Percentiles rank a stretch among this genome's conserved stretches.
phyloP scores from a whole-genome alignment of 2,888 invertebrate species.

The Xestia c-nigrum region DNA sequence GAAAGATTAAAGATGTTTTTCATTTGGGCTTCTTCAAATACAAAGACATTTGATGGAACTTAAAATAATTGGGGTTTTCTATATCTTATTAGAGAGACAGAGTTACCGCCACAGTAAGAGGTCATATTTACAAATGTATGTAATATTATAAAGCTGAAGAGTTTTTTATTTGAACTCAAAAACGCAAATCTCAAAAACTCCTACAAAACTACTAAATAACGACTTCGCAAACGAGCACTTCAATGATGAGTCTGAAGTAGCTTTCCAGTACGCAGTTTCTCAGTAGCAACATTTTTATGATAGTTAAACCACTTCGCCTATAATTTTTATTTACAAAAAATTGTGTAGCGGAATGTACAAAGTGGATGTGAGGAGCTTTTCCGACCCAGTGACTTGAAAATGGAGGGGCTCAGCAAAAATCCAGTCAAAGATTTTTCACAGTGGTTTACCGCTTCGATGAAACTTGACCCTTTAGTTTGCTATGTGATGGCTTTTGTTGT shows the following conservation, averaged over 20 bases:
- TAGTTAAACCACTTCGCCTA: background rate
- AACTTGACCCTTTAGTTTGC: slow-evolving; percentile 43
- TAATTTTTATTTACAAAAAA: slow-evolving; percentile 29
- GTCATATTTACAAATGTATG: background rate
- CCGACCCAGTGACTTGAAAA: slow-evolving; percentile 68
- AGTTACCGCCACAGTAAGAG: background rate
- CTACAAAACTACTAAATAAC: background rate
- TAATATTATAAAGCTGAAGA: no score
- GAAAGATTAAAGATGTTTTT: slow-evolving; percentile 29
- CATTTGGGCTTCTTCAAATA: background rate
- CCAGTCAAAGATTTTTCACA: slow-evolving; percentile 73
- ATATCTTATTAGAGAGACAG: no score
- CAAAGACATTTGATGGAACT: background rate
- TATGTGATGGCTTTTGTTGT: slow-evolving; percentile 29
- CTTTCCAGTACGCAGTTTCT: background rate
- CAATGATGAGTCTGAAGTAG: background rate
- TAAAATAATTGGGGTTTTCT: background rate
- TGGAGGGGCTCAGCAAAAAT: slow-evolving; percentile 67
- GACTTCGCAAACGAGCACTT: background rate
- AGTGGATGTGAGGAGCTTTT: slow-evolving; percentile 63
- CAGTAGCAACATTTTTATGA: slow-evolving; percentile 2
- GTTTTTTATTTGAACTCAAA: no score
- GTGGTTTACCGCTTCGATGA: slow-evolving; percentile 57
- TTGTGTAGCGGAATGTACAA: slow-evolving; percentile 37
- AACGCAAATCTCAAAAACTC: no score